Conservation (phyloP, 2,113 vertebrate species). For the Eptesicus fuscus region DNA sequence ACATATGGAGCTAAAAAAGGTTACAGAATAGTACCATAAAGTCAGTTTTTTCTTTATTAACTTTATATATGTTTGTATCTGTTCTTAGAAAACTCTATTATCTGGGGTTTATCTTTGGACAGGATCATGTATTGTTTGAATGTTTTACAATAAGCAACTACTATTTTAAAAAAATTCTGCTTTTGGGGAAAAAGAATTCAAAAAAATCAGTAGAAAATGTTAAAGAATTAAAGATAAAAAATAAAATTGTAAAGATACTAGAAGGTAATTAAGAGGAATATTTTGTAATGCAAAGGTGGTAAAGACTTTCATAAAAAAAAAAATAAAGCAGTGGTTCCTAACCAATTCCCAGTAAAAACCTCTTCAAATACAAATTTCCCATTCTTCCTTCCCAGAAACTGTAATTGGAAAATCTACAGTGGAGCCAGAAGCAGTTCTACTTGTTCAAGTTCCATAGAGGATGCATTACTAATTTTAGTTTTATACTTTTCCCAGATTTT, state of each 20-base stretch:
- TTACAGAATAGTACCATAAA: neutral
- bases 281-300: neutral
- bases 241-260: neutral
- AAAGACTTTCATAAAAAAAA: neutral
- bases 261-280: neutral
- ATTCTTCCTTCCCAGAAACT: neutral
- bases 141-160: neutral
- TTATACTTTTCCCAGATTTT: neutral
- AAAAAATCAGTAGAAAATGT: neutral
- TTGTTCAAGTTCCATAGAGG: neutral
- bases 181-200: neutral
- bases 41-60: conserved; percentile 2
- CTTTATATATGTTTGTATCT: neutral
- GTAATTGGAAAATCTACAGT: neutral
- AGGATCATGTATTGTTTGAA: neutral
- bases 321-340: neutral
- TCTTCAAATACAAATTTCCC: neutral
- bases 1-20: neutral
- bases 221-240: neutral
- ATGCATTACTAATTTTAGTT: neutral
- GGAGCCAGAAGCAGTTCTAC: neutral
- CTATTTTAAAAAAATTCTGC: neutral
- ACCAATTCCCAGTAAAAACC: neutral
- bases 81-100: neutral
- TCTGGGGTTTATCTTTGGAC: neutral